phyloP scores from a whole-genome alignment of 2,113 vertebrate genomes.

The Neolamprologus cancellatus region DNA sequence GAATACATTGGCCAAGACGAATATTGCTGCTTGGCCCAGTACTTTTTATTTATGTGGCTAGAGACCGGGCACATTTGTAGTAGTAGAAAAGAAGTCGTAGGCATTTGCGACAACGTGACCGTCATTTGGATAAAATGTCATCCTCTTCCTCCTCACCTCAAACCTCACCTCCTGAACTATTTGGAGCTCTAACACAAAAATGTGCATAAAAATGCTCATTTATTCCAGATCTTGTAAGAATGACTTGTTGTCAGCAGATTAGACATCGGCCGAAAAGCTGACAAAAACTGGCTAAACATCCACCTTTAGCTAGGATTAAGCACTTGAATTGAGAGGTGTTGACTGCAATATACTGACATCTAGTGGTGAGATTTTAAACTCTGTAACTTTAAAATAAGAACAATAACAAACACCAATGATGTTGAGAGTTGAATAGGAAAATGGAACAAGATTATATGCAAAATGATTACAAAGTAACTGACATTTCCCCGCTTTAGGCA shows the following conservation, averaged over 20 bases:
- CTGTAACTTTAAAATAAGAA: background rate
- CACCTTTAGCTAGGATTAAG: background rate
- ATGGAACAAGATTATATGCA: background rate
- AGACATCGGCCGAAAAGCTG: background rate
- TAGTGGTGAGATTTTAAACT: background rate
- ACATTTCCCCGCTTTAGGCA: background rate
- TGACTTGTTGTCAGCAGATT: background rate
- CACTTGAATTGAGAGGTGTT: background rate
- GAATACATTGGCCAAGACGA: background rate
- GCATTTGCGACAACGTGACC: background rate
- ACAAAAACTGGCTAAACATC: background rate
- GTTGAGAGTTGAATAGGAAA: background rate
- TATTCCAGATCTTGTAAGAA: background rate
- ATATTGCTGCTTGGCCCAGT: background rate
- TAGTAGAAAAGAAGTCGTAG: background rate
- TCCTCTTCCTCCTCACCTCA: background rate
- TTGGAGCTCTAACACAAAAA: background rate
- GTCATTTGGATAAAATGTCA: background rate
- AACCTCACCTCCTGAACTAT: background rate
- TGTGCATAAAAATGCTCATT: background rate
- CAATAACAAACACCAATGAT: background rate
- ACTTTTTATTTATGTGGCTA: background rate
- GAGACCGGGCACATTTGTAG: background rate
- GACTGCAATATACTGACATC: background rate
- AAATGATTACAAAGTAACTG: background rate